phyloP scores from a whole-genome alignment of 2,888 invertebrate species.

The Boloria selene region DNA sequence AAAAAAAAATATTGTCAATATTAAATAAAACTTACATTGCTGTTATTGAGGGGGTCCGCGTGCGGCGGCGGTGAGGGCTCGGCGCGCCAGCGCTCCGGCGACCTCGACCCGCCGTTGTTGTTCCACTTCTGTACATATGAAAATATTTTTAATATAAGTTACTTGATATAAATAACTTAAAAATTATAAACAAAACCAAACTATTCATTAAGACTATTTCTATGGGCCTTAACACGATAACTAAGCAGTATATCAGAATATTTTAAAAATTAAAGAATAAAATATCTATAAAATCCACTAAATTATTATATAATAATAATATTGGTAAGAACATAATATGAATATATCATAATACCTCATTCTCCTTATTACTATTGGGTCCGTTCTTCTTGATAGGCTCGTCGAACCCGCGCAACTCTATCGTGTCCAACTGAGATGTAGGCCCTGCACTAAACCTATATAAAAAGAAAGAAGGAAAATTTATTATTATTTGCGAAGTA shows the following conservation, averaged over 20 bases:
- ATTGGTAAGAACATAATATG: no score
- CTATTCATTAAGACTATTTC: no score
- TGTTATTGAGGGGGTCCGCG: conserved; percentile 51
- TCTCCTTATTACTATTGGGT: conserved; percentile 60
- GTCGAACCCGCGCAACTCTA: conserved; percentile 96
- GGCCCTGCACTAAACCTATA: conserved; percentile 91
- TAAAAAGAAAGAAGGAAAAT: no score
- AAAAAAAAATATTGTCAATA: no score
- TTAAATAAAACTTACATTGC: conserved; percentile 50
- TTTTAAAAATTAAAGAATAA: no score
- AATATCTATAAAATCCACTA: no score
- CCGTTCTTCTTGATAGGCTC: conserved; percentile 81
- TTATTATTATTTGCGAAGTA: no score
- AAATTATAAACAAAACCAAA: no score
- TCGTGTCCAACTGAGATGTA: conserved; percentile 94
- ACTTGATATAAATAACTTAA: no score
- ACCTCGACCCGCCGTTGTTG: conserved; percentile 54
- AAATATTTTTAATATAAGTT: neutral
- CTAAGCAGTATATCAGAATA: no score
- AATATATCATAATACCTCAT: conserved; percentile 50
- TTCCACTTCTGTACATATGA: conserved; percentile 28
- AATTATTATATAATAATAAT: no score
- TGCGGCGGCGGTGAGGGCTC: conserved; percentile 54
- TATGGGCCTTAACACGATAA: no score
- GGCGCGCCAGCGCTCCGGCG: conserved; percentile 61